Evolutionary conservation across 2,113 vertebrate species (phyloP), one percentile per base, ranked within the genome.

Genomic region (Mastomys natalensis): DNA sequence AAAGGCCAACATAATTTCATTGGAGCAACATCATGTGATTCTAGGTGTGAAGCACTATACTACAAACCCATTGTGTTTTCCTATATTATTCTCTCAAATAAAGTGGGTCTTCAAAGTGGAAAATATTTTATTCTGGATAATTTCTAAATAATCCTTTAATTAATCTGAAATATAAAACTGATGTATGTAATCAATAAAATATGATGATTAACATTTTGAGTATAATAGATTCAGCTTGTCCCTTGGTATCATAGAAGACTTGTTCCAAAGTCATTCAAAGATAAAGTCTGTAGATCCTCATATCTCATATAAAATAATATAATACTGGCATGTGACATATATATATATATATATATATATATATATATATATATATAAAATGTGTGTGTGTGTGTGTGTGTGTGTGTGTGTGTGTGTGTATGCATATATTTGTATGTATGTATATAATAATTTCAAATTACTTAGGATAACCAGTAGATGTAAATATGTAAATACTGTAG

Each of bases 1-100:
- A 93, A 93, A 91, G 45, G 53, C 81, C 72, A 55, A 11, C 85
- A 95, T 91, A 78, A 91, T 82, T 95, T 93, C 62, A 91, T 13
- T 87, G 22, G 16, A 62, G 10, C 77, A 51, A 87, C 22, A 94
- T 1, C 6, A 1, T 9, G 24, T 51, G 22, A 77, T 86, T 95
- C 34, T 66, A 82, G 87, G 53, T 55, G 31, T 68, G 85, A 95
- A 95, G 60, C 1, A 62, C 15, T 80, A 7, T 34, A 62, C 82
- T 87, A 43, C 51, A 86, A 91, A 64, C 12, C 12, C 17, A 58
- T 10, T 26, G 48, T 0, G 51, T 82, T 3, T 86, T 87, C 31
- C 12, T 8, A 90, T 26, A 48, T 87, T 74, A 70, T 76, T 48
- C 53, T 48, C 66, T 31, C 40, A 68, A 93, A 93, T 34, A 76